Base-by-base conservation (phyloP, 2,888 invertebrate species). In the Sisyra nigra region DNA sequence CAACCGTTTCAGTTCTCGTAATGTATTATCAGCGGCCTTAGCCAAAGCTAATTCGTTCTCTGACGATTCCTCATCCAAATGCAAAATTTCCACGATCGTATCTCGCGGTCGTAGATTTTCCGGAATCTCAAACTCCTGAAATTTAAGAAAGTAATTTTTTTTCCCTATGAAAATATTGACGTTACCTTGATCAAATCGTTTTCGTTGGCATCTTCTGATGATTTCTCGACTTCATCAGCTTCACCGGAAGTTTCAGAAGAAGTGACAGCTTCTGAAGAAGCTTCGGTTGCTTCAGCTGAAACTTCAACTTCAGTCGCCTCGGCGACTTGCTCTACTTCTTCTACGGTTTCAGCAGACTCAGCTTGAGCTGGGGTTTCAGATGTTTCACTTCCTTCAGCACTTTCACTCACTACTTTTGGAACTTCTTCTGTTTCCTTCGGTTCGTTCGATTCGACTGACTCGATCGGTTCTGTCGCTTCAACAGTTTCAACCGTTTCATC, bases 1-100 rank as follows among this genome's bases (percentile, higher is more conserved):
- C 42, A 87, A 68, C 55, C 73, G 79, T 61, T 92, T 92, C 51
- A 92, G 68, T 54, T 91, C 89, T 51, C 81, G 78, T 24, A 91
- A 71, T 18, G 88, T 76, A 15, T 79, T 72, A 48, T 86, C 83
- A 2, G 83, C 80, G 9, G 80, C 75, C 63, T 74, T 79, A 45
- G 80, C 75, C 32, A 82, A 65, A 1, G 80, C 73, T 47, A 74
- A 66, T 58, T 87, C 85, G 15, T 69, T 70, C 52, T 77, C 75
- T 52, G 77, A 69, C 33, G 79, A 73, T 54, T 83, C 83, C 46
- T 80, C 79, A 51, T 87, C 83, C 45, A 92, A 61, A 57, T 82
- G 80, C 35, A 92, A 62, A 36, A 92, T 72, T 57, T 84, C 78
- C 46, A 75, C 75, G 46, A 92, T 78, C 56, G 89, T 87, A 42